A percentile compares a stretch with the other conserved stretches of the same genome.
These are phyloP conservation scores for Cheilosia pagana DNA, from an alignment of 2,888 invertebrate species.

Conservation along the genomic window DNA sequence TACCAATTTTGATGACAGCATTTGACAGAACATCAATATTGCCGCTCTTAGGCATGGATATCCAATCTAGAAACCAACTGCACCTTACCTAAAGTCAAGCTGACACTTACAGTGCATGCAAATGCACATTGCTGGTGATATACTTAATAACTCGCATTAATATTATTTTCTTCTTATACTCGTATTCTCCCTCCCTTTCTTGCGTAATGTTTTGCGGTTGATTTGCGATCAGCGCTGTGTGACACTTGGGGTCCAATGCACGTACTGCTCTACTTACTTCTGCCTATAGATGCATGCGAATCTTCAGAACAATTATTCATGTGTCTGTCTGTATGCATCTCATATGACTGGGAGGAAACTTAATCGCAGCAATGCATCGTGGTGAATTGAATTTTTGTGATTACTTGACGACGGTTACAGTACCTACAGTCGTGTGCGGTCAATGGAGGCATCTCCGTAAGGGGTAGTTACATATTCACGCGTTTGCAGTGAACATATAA, in stretches of 20 bases:
- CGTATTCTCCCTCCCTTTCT: slow-evolving; percentile 18
- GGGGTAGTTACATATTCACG: slow-evolving; percentile 10
- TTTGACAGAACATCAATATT: too few relatives aligned
- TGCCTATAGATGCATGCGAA: slow-evolving; percentile 1
- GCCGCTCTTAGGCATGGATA: too few relatives aligned
- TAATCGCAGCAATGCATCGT: slow-evolving; percentile 34
- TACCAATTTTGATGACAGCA: too few relatives aligned
- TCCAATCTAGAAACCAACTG: too few relatives aligned
- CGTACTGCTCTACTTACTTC: slow-evolving; percentile 41
- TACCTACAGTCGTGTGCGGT: slow-evolving; percentile 48
- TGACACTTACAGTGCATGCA: not conserved
- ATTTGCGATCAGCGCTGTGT: slow-evolving; percentile 43
- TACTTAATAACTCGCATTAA: slow-evolving; percentile 9
- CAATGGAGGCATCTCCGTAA: slow-evolving; percentile 30
- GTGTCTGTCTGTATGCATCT: slow-evolving; percentile 26
- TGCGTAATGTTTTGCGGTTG: slow-evolving; percentile 52
- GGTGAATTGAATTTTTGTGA: slow-evolving; percentile 41
- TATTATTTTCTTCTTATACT: not conserved
- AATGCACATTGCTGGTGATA: slow-evolving; percentile 1
- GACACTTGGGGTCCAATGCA: slow-evolving; percentile 50
- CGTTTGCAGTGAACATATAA: slow-evolving; percentile 38
- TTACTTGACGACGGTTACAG: slow-evolving; percentile 15
- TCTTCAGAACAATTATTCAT: slow-evolving; percentile 9
- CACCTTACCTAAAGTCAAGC: not conserved
- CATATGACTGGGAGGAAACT: slow-evolving; percentile 41